phyloP scores from a whole-genome alignment of 1,140 invertebrate genomes.

The Megalopta genalis region DNA sequence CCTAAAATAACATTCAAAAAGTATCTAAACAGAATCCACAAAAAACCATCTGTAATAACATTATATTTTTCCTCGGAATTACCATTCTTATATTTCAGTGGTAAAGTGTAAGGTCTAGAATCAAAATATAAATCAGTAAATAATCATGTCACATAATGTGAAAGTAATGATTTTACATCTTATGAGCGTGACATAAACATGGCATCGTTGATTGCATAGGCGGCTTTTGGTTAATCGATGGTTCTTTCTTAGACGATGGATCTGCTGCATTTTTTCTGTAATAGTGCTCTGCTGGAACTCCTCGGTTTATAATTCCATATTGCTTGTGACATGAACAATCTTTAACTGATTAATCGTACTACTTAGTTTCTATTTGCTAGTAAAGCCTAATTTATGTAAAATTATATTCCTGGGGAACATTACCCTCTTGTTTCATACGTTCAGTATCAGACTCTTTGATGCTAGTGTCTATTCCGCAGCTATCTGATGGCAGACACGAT shows the following conservation, averaged over 20 bases:
- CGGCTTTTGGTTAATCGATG: slow-evolving; percentile 2
- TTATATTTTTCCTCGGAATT: slow-evolving; percentile 1
- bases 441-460: not conserved
- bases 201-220: slow-evolving; percentile 17
- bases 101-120: slow-evolving; percentile 51
- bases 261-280: not conserved
- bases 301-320: not conserved
- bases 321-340: slow-evolving; percentile 36
- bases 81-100: slow-evolving; percentile 51
- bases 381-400: not conserved
- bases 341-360: slow-evolving; percentile 9
- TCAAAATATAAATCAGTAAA: slow-evolving; percentile 26
- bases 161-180: slow-evolving; percentile 52
- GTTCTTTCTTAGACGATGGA: slow-evolving; percentile 22
- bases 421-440: not conserved
- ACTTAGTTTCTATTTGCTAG: not conserved
- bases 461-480: slow-evolving; percentile 8
- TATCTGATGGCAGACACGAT: slow-evolving; percentile 61
- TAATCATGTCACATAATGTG: slow-evolving; percentile 3
- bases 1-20: slow-evolving; percentile 25
- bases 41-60: not conserved
- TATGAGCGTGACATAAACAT: slow-evolving; percentile 55
- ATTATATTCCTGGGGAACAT: slow-evolving; percentile 10
- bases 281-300: slow-evolving; percentile 3
- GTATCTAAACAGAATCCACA: not conserved